Percentiles rank a stretch among this genome's conserved stretches.
phyloP scores from a whole-genome alignment of 2,888 invertebrate species.

The Cosmopolites sordidus region DNA sequence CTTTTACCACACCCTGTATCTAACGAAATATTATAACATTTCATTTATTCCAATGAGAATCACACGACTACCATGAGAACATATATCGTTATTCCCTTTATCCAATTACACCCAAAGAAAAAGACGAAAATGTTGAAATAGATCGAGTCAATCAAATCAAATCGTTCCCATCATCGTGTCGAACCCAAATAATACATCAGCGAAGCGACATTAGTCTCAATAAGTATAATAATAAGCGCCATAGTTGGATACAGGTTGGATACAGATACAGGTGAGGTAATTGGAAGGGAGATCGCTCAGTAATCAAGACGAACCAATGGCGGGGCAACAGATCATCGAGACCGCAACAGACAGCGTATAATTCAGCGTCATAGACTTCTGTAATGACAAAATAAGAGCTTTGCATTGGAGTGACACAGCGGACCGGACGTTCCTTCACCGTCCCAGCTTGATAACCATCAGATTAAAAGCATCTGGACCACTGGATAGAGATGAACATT shows the following conservation, averaged over 20 bases:
- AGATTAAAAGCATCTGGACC: conserved; percentile 28
- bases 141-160: no score
- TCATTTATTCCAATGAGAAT: no score
- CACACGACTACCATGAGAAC: no score
- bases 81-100: no score
- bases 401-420: conserved; percentile 43
- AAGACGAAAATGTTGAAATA: no score
- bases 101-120: no score
- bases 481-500: conserved; percentile 43
- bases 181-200: conserved; percentile 42
- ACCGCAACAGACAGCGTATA: conserved; percentile 32
- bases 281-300: conserved; percentile 42
- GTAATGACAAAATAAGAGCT: conserved; percentile 51
- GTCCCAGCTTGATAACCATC: neutral
- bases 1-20: no score
- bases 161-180: no score
- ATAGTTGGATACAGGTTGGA: conserved; percentile 42
- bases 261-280: conserved; percentile 45
- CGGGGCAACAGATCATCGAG: conserved; percentile 31
- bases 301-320: conserved; percentile 40
- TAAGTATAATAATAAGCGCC: conserved; percentile 36
- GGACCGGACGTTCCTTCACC: conserved; percentile 33
- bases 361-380: conserved; percentile 47
- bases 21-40: no score
- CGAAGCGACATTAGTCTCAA: conserved; percentile 42